These are phyloP conservation scores for Cyprinodon tularosa DNA, from an alignment of 2,113 vertebrate genomes.

Conservation along the genomic window DNA sequence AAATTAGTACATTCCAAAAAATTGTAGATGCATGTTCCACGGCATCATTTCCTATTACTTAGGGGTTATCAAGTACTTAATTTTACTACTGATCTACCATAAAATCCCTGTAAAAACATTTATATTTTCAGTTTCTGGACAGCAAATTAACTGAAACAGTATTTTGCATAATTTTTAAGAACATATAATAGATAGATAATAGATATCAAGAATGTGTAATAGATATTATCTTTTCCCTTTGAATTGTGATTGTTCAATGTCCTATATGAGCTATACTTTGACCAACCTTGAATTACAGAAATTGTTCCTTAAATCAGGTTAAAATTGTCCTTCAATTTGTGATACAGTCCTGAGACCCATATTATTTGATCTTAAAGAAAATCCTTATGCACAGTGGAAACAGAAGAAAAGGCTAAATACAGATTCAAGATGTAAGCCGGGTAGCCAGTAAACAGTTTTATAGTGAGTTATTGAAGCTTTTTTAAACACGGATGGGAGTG, in stretches of 20 bases:
- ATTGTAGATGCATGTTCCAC: conserved; percentile 55
- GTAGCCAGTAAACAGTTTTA: conserved; percentile 30
- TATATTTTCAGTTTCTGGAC: conserved; percentile 52
- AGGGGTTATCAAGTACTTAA: conserved; percentile 36
- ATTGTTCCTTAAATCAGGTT: neutral
- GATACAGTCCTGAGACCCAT: neutral
- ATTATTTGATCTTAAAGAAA: conserved; percentile 10
- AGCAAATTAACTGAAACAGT: conserved; percentile 66
- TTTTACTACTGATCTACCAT: conserved; percentile 25
- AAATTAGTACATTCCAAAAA: conserved; percentile 54
- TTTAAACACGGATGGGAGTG: conserved; percentile 29
- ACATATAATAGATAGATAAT: no score
- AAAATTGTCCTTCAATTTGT: neutral
- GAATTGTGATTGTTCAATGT: conserved; percentile 37
- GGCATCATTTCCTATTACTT: conserved; percentile 21
- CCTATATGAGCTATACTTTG: neutral
- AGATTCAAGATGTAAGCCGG: conserved; percentile 30
- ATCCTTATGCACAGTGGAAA: neutral
- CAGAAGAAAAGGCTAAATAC: conserved; percentile 5
- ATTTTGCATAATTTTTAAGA: conserved; percentile 43
- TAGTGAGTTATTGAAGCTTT: conserved; percentile 1
- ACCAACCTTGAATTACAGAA: conserved; percentile 8
- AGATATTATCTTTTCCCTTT: conserved; percentile 36
- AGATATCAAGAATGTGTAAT: conserved; percentile 13
- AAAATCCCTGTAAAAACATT: conserved; percentile 50